Conservation (phyloP, 1,140 invertebrate genomes). For the Scaptomyza montana region DNA sequence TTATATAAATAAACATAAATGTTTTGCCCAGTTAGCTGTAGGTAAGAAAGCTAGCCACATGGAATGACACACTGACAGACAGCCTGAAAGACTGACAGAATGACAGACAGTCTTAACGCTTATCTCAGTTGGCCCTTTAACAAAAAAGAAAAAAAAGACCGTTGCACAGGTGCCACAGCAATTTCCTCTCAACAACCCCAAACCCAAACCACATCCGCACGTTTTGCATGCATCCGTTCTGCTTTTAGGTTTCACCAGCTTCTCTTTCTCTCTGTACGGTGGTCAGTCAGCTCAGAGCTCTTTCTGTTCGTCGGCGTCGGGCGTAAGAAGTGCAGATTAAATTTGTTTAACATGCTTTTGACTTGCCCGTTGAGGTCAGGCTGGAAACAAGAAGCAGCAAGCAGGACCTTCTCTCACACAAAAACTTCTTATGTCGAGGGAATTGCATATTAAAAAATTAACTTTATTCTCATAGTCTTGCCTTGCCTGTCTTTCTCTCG, state of each 20-base stretch:
- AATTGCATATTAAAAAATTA: constrained; percentile 82
- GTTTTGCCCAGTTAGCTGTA: not conserved
- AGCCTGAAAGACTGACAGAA: constrained; percentile 17
- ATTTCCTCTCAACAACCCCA: constrained; percentile 1
- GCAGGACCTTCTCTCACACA: not conserved
- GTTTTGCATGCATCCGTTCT: constrained; percentile 42
- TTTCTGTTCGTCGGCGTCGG: constrained; percentile 39
- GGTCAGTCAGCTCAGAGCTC: constrained; percentile 33
- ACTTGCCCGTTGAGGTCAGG: constrained; percentile 54
- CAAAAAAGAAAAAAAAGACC: constrained; percentile 49
- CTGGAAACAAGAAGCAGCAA: constrained; percentile 2
- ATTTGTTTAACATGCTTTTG: constrained; percentile 80
- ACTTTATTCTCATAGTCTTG: constrained; percentile 52
- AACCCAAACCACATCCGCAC: constrained; percentile 33
- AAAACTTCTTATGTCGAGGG: constrained; percentile 56
- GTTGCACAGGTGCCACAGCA: constrained; percentile 32
- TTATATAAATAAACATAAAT: constrained; percentile 68
- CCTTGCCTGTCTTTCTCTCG: not conserved
- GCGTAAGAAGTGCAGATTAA: constrained; percentile 77
- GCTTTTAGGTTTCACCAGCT: constrained; percentile 3
- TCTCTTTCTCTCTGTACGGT: not conserved
- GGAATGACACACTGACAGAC: constrained; percentile 26
- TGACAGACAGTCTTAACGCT: constrained; percentile 30
- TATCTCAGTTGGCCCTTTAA: constrained; percentile 37
- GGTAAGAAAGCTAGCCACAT: constrained; percentile 7